A percentile compares a stretch with the other conserved stretches of the same genome.
phyloP scores from a whole-genome alignment of 2,797 vertebrate genomes.

The Periophthalmus magnuspinnatus region DNA sequence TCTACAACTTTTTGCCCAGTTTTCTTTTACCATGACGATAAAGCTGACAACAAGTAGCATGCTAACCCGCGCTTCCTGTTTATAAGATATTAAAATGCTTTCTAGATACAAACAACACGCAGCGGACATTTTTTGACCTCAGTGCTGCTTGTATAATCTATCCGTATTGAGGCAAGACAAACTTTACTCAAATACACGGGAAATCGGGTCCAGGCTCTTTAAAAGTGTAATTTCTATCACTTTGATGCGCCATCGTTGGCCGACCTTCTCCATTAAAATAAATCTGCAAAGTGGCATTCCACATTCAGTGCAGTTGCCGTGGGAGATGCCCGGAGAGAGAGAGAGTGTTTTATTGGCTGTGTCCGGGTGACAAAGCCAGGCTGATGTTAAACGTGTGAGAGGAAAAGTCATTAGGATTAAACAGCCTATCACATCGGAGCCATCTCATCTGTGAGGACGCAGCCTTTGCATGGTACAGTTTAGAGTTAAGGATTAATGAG shows the following conservation, averaged over 20 bases:
- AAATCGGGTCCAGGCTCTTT: too few species aligned
- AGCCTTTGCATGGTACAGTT: constrained; percentile 32
- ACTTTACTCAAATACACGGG: too few species aligned
- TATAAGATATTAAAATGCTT: too few species aligned
- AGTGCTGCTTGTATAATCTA: too few species aligned
- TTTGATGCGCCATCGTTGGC: background rate
- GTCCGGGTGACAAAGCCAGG: constrained; percentile 43
- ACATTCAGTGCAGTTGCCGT: constrained; percentile 21
- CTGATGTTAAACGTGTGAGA: constrained; percentile 48
- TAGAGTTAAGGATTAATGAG: background rate
- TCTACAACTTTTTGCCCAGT: too few species aligned
- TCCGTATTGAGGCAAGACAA: too few species aligned
- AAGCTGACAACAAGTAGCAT: too few species aligned
- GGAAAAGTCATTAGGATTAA: constrained; percentile 72
- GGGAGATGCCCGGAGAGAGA: constrained; percentile 27
- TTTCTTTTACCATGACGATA: too few species aligned
- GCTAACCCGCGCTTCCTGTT: too few species aligned
- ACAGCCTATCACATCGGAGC: constrained; percentile 62
- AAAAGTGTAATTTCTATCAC: constrained; percentile 6
- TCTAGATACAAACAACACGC: too few species aligned
- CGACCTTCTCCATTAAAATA: constrained; percentile 19
- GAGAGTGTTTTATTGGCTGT: constrained; percentile 35
- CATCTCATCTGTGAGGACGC: constrained; percentile 48
- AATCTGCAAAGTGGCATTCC: constrained; percentile 34
- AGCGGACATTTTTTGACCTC: too few species aligned